Conservation (phyloP, 2,888 invertebrate species). For the Leuctra nigra region DNA sequence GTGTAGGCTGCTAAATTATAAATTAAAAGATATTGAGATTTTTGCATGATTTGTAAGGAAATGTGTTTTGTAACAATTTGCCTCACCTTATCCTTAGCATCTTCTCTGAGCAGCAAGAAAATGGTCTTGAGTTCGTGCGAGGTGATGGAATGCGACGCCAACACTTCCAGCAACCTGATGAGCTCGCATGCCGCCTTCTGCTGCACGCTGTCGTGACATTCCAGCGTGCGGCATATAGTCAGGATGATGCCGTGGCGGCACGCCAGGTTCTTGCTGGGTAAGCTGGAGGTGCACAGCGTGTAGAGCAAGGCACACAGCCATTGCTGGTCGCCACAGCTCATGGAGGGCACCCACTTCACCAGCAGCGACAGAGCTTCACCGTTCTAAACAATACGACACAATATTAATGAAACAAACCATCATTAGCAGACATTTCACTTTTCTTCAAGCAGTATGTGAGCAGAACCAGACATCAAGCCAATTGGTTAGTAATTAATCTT, state of each 20-base stretch:
- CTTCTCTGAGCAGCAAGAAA: conserved; percentile 41
- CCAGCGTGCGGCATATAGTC: conserved; percentile 43
- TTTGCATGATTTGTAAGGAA: too few relatives aligned
- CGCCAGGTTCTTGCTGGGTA: conserved; percentile 47
- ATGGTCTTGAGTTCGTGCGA: conserved; percentile 51
- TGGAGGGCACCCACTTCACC: conserved; percentile 46
- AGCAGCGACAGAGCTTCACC: conserved; percentile 46
- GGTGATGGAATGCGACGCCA: conserved; percentile 50
- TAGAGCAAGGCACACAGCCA: conserved; percentile 40
- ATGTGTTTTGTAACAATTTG: too few relatives aligned
- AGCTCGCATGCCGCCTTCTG: conserved; percentile 44
- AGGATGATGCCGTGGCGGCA: conserved; percentile 46
- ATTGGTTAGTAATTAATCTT: too few relatives aligned
- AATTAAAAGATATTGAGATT: too few relatives aligned
- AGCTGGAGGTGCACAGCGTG: conserved; percentile 44
- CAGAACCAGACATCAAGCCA: too few relatives aligned
- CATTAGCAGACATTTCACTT: not conserved
- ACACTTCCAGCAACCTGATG: conserved; percentile 48
- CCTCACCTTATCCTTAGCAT: conserved; percentile 38
- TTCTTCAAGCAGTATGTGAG: not conserved
- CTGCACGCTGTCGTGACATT: conserved; percentile 40
- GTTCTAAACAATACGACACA: conserved; percentile 37
- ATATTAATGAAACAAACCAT: not conserved
- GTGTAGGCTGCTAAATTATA: too few relatives aligned
- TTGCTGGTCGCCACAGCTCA: conserved; percentile 40